Base-by-base conservation (phyloP, 2,797 vertebrate genomes). In the Gymnothorax javanicus region DNA sequence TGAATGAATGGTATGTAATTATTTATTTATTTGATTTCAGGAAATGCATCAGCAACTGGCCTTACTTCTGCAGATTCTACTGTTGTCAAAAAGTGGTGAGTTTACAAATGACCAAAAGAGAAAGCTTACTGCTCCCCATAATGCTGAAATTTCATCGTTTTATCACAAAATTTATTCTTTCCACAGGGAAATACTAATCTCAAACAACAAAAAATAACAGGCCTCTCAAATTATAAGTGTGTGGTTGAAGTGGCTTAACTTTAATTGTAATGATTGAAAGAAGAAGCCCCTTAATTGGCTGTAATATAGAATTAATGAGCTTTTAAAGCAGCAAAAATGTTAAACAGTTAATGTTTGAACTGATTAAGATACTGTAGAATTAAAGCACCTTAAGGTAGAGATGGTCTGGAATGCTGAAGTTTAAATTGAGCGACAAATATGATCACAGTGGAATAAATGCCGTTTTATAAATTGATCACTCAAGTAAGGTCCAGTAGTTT, bases 1-100 rank as follows among this genome's bases (percentile, higher is more conserved):
- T 43, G 33, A 43, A 43, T 43, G 33, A 43, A 43, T 43, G 33
- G 33, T 64, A 12, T 64, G 60, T 64, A 20, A 64, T 64, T 64
- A 64, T 25, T 69, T 20, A 23, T 20, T 7, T 2, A 69, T 69
- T 25, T 69, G 64, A 69, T 81, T 23, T 81, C 62, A 94, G 94
- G 86, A 90, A 67, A 94, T 94, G 91, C 87, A 86, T 85, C 33
- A 0, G 7, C 77, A 52, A 75, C 23, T 15, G 81, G 58, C 20
- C 64, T 17, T 88, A 27, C 73, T 79, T 79, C n/a, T 89, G 83
- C 62, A 91, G 77, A 50, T 93, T 60, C 83, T 94, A 54, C 84
- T 94, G 85, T 54, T 92, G 86, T 84, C 89, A 83, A 71, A 23
- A 87, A 23, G 87, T 82, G 93, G 94, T 94, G 88, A 88, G 88